Evolutionary conservation across 2,888 invertebrate species (phyloP).

Genomic region (Perdita meconis): DNA sequence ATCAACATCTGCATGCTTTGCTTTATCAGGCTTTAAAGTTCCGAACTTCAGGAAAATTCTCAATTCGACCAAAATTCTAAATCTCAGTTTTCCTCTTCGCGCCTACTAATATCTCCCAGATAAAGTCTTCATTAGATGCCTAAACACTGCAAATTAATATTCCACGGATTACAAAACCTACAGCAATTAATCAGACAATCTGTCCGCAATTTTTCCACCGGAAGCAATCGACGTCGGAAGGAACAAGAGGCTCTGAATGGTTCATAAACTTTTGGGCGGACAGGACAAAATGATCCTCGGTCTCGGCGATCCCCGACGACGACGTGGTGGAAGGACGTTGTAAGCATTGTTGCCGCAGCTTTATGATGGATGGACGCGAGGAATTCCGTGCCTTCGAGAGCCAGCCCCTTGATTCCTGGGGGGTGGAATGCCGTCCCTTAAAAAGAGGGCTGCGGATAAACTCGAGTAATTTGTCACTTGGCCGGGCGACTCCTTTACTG

Average conservation of each 20-base stretch:
- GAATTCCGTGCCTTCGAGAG: conserved; percentile 66
- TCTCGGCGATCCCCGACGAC: conserved; percentile 57
- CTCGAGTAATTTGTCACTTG: conserved; percentile 78
- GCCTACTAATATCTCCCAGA: too few relatives aligned
- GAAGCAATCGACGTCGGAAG: conserved; percentile 52
- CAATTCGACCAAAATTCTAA: too few relatives aligned
- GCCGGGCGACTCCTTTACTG: conserved; percentile 65
- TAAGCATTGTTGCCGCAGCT: conserved; percentile 76
- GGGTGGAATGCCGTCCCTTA: conserved; percentile 62
- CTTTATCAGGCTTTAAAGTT: too few relatives aligned
- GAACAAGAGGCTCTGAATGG: conserved; percentile 36
- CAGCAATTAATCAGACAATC: too few relatives aligned
- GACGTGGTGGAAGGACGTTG: conserved; percentile 74
- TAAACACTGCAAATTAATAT: too few relatives aligned
- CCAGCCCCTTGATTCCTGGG: conserved; percentile 59
- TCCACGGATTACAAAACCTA: too few relatives aligned
- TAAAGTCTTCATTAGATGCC: too few relatives aligned
- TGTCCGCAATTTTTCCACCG: conserved; percentile 36
- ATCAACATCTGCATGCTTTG: too few relatives aligned
- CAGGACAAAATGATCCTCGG: conserved; percentile 60
- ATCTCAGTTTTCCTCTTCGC: too few relatives aligned
- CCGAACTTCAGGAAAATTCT: too few relatives aligned
- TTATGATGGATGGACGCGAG: conserved; percentile 77
- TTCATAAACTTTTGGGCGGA: conserved; percentile 64
- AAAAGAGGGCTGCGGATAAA: conserved; percentile 74